Evolutionary conservation across 2,797 vertebrate genomes (phyloP).

Genomic region (Siniperca scherzeri): DNA sequence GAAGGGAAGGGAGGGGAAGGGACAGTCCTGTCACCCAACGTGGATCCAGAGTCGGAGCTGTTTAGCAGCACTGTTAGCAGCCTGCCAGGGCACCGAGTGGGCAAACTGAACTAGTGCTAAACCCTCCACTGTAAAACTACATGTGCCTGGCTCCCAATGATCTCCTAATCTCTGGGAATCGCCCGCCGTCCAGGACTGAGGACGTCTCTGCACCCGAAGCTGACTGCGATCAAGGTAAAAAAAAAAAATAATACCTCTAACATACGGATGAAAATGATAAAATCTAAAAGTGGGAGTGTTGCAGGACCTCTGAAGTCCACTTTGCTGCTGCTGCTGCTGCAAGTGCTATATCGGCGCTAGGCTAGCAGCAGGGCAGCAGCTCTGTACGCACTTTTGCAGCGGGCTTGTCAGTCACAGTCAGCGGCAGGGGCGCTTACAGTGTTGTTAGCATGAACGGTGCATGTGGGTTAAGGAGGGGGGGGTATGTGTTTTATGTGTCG

Average conservation of each 20-base stretch:
- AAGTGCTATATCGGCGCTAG: constrained; percentile 58
- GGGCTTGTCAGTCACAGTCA: constrained; percentile 65
- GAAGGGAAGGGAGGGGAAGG: constrained; percentile 47
- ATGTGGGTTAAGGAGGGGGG: constrained; percentile 56
- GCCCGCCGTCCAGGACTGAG: constrained; percentile 74
- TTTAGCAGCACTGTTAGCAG: constrained; percentile 61
- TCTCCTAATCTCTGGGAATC: constrained; percentile 77
- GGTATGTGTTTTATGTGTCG: constrained; percentile 13
- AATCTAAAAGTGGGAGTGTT: constrained; percentile 45
- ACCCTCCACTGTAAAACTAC: constrained; percentile 67
- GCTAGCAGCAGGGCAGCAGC: constrained; percentile 65
- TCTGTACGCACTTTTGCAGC: constrained; percentile 74
- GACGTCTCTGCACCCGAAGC: constrained; percentile 77
- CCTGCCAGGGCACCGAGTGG: constrained; percentile 63
- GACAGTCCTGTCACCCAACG: constrained; percentile 80
- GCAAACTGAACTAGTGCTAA: constrained; percentile 64
- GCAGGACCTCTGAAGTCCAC: constrained; percentile 53
- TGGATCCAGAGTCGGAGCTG: constrained; percentile 64
- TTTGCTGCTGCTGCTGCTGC: constrained; percentile 39
- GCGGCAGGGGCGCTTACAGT: constrained; percentile 24
- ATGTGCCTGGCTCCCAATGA: constrained; percentile 82
- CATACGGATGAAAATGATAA: not conserved
- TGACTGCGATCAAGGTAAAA: constrained; percentile 81
- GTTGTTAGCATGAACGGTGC: constrained; percentile 38
- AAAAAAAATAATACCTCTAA: constrained; percentile 31